These are phyloP conservation scores for Craniophora ligustri DNA, from an alignment of 2,888 invertebrate genomes.

Conservation along the genomic window DNA sequence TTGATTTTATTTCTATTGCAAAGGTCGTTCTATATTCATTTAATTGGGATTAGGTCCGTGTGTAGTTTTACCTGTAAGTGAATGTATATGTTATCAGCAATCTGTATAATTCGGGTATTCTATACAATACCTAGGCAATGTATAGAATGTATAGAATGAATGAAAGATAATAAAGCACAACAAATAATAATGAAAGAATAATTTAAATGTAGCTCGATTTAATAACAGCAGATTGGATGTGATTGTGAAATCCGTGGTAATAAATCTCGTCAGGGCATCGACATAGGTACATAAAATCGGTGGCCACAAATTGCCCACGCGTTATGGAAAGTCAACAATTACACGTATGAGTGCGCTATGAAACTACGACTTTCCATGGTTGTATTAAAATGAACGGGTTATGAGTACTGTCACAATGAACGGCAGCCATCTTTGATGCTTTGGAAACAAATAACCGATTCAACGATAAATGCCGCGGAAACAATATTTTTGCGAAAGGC, in stretches of 20 bases:
- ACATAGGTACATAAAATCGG: slow-evolving; percentile 35
- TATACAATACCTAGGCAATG: too few species aligned
- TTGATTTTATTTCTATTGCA: too few species aligned
- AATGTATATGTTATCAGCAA: too few species aligned
- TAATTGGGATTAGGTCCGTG: too few species aligned
- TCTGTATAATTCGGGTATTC: too few species aligned
- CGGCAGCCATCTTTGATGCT: slow-evolving; percentile 41
- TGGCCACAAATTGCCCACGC: slow-evolving; percentile 52
- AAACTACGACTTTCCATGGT: slow-evolving; percentile 70
- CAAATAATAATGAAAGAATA: slow-evolving; percentile 28
- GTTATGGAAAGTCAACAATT: slow-evolving; percentile 76
- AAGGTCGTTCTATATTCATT: too few species aligned
- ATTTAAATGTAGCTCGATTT: slow-evolving; percentile 32
- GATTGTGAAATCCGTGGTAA: slow-evolving; percentile 33
- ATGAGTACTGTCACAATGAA: slow-evolving; percentile 44
- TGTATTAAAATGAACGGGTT: slow-evolving; percentile 56
- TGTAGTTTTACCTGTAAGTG: too few species aligned
- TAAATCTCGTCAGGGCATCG: slow-evolving; percentile 42
- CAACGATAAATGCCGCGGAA: slow-evolving; percentile 18
- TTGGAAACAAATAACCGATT: slow-evolving; percentile 40
- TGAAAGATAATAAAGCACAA: slow-evolving; percentile 22
- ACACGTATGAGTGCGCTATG: slow-evolving; percentile 75
- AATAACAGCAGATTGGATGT: slow-evolving; percentile 34
- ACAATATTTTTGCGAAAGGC: slow-evolving; percentile 26
- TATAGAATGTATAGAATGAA: too few species aligned